Evolutionary conservation across 2,888 invertebrate genomes (phyloP).

Genomic region (Napeogenes inachia): DNA sequence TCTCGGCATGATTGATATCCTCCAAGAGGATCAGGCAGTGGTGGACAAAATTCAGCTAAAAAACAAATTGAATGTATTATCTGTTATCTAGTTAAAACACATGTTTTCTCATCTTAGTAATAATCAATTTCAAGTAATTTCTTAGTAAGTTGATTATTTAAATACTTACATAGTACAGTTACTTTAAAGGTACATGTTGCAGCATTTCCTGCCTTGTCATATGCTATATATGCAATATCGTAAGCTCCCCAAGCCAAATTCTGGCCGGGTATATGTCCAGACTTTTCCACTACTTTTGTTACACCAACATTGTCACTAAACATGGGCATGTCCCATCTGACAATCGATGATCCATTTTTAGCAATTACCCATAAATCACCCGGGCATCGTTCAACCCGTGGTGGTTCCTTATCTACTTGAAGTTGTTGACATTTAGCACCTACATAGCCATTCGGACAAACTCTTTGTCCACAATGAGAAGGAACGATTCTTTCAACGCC

Average conservation of each 20-base stretch:
- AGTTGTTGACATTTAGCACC: constrained; percentile 91
- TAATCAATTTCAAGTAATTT: neutral
- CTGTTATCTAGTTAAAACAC: neutral
- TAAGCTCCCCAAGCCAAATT: constrained; percentile 94
- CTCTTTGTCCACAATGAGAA: constrained; percentile 92
- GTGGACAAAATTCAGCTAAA: constrained; percentile 94
- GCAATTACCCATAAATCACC: constrained; percentile 96
- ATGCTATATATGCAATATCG: constrained; percentile 94
- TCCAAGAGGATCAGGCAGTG: constrained; percentile 91
- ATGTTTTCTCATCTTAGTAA: too few relatives aligned
- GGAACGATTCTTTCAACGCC: constrained; percentile 95
- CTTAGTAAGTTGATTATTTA: neutral
- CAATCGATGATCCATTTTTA: constrained; percentile 92
- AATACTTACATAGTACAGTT: constrained; percentile 87
- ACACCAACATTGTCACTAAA: constrained; percentile 94
- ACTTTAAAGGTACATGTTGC: constrained; percentile 95
- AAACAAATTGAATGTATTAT: constrained; percentile 23
- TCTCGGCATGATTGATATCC: constrained; percentile 95
- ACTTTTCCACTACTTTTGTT: constrained; percentile 87
- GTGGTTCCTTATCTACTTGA: constrained; percentile 90
- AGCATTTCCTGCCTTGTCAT: constrained; percentile 93
- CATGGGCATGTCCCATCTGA: constrained; percentile 94
- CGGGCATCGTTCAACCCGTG: constrained; percentile 92
- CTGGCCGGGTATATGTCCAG: constrained; percentile 91
- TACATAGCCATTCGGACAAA: constrained; percentile 91